phyloP scores from a whole-genome alignment of 2,888 invertebrate species.

The Apamea epomidion region DNA sequence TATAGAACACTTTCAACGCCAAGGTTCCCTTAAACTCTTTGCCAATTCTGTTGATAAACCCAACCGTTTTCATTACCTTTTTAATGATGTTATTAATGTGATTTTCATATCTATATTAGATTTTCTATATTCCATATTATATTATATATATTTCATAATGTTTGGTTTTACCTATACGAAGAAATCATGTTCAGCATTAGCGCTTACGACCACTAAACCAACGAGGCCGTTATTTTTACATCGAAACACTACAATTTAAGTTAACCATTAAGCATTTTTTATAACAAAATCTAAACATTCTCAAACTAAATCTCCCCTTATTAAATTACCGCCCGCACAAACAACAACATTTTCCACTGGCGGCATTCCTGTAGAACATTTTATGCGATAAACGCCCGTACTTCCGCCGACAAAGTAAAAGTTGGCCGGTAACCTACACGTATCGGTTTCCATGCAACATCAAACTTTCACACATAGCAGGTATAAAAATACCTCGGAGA shows the following conservation, averaged over 20 bases:
- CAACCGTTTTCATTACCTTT: too few species aligned
- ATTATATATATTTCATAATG: too few species aligned
- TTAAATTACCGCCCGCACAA: constrained; percentile 15
- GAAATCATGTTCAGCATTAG: not conserved
- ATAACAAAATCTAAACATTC: not conserved
- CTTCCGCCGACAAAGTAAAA: constrained; percentile 45
- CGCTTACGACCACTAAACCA: not conserved
- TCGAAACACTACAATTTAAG: not conserved
- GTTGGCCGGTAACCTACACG: constrained; percentile 31
- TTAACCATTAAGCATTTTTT: not conserved
- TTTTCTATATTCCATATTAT: too few species aligned
- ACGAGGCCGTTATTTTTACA: not conserved
- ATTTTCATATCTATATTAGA: too few species aligned
- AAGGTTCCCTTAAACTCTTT: too few species aligned
- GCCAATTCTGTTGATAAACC: too few species aligned
- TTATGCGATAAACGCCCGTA: constrained; percentile 49
- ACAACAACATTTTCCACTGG: constrained; percentile 31
- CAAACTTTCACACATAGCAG: constrained; percentile 34
- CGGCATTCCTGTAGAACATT: constrained; percentile 46
- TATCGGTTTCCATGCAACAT: constrained; percentile 41
- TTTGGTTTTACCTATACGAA: too few species aligned
- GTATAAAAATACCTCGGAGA: constrained; percentile 27
- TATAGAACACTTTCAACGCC: too few species aligned
- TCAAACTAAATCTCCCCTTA: constrained; percentile 16
- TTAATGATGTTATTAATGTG: too few species aligned